Base-by-base conservation (phyloP, 1,140 invertebrate genomes). In the Argopecten irradians region DNA sequence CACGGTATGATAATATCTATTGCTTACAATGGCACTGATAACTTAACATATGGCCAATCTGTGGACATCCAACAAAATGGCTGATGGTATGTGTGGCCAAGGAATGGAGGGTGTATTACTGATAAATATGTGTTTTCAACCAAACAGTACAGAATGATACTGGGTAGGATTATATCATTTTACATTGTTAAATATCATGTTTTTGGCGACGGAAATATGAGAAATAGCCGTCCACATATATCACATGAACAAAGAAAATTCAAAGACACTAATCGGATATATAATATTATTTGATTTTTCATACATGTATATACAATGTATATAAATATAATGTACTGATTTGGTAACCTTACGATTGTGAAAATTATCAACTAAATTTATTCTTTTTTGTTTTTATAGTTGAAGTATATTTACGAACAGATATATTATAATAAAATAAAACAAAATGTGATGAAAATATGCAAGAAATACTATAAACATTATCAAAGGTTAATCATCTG, bases 131-230 rank as follows among this genome's bases (percentile, higher is more conserved):
- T 71, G 55, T 28, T 71, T 71, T 71, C 55, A 3, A n/a, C 55
- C 55, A 71, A 22, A 71, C 5, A 71, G 55, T 28, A 71, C 55
- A 71, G n/a, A 71, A 71, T 1, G 55, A 71, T 71, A 71, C 13
- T 71, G 28, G 55, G 55, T 71, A 71, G 1, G 55, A 71, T 71
- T 28, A 71, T 71, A 71, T 71, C 55, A 28, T 28, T 71, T 71
- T 71, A 71, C 55, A 28, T 71, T 71, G 55, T 28, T n/a, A 71
- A 71, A 71, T 71, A 71, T 71, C 55, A 71, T 71, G 55, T 71
- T 71, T 71, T 71, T 71, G 55, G 55, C 55, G 55, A 71, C 55
- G 22, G 55, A 71, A 71, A 71, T 71, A 71, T 71, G 55, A 71
- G 55, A 71, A 71, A 71, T 28, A 22, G 55, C 55, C 55, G 8